Evolutionary conservation across 2,113 vertebrate species (phyloP).

Genomic region (Sciurus niger): DNA sequence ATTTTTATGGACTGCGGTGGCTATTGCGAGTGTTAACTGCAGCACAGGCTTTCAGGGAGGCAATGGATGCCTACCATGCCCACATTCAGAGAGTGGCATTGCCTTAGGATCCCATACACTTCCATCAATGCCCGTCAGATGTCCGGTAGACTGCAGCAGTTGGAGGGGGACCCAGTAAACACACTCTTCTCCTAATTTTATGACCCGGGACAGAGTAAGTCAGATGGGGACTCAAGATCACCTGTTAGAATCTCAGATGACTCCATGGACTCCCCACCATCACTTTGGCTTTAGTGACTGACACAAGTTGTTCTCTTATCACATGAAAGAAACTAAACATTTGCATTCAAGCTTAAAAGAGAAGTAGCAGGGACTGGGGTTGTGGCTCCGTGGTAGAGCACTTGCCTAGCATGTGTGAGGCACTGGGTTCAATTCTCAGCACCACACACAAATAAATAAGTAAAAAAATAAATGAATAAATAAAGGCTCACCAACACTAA

Average conservation of each 20-base stretch:
- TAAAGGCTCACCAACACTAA: too few relatives aligned
- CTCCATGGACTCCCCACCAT: background rate
- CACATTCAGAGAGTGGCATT: background rate
- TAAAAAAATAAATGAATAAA: too few relatives aligned
- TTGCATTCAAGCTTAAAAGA: background rate
- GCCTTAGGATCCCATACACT: background rate
- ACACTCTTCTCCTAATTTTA: constrained; percentile 25
- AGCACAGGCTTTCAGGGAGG: background rate
- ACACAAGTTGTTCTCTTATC: background rate
- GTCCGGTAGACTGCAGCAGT: background rate
- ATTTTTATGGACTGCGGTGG: background rate
- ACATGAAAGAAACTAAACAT: constrained; percentile 1
- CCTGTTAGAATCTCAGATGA: background rate
- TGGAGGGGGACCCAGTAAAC: background rate
- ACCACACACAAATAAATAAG: too few relatives aligned
- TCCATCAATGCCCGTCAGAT: background rate
- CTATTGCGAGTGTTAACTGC: background rate
- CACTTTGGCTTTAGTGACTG: background rate
- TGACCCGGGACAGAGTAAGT: background rate
- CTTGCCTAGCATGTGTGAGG: too few relatives aligned
- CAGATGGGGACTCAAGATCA: background rate
- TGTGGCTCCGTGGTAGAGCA: too few relatives aligned
- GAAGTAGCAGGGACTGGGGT: background rate
- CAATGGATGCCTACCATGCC: background rate
- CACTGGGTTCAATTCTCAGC: too few relatives aligned